Conservation (phyloP, 2,888 invertebrate species). For the Yponomeuta sedellus region DNA sequence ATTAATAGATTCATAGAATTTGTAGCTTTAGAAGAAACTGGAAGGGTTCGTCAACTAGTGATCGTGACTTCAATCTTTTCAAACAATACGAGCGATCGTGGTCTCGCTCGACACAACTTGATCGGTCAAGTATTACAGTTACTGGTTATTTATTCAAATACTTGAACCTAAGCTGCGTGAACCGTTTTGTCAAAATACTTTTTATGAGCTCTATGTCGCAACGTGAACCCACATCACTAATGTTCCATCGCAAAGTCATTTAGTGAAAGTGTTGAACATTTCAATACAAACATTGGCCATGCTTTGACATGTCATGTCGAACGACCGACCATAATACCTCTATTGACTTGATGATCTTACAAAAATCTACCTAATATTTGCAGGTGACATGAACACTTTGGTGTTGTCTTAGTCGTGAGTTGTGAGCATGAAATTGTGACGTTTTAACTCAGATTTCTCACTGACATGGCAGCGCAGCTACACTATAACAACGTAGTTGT, state of each 20-base stretch:
- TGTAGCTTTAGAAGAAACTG: too few relatives aligned
- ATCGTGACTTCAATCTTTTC: slow-evolving; percentile 36
- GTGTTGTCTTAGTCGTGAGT: neutral
- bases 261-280: slow-evolving; percentile 10
- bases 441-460: too few relatives aligned
- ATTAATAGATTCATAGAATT: neutral
- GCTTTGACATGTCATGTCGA: slow-evolving; percentile 22
- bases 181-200: neutral
- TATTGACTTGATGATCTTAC: neutral
- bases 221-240: neutral
- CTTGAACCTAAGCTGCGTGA: neutral
- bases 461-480: too few relatives aligned
- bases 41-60: neutral
- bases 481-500: neutral
- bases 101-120: slow-evolving; percentile 15
- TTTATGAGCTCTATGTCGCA: slow-evolving; percentile 1
- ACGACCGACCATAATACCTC: neutral
- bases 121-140: slow-evolving; percentile 9
- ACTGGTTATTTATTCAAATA: slow-evolving; percentile 6
- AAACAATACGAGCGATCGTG: slow-evolving; percentile 27
- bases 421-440: too few relatives aligned
- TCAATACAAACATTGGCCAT: slow-evolving; percentile 7
- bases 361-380: neutral
- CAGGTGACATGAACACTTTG: neutral
- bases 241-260: slow-evolving; percentile 10